Evolutionary conservation across 2,797 vertebrate species (phyloP).

Genomic region (Pristis pectinata): DNA sequence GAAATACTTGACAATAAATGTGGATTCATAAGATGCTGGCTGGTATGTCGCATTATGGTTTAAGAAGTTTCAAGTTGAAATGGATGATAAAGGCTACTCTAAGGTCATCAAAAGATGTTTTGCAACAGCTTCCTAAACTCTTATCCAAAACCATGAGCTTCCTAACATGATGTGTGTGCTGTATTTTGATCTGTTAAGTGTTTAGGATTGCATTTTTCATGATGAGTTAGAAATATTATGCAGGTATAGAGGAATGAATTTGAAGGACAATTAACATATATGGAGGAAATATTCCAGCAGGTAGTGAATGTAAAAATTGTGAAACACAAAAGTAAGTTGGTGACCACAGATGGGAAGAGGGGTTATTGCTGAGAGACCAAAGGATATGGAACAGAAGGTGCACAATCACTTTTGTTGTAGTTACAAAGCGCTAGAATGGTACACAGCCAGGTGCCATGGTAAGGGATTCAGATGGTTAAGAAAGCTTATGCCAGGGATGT

Average conservation of each 20-base stretch:
- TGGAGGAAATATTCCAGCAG: no score
- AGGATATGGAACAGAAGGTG: background rate
- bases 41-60: background rate
- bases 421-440: background rate
- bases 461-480: background rate
- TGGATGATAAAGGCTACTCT: background rate
- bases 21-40: slow-evolving; percentile 10
- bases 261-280: background rate
- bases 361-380: no score
- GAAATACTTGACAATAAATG: slow-evolving; percentile 30
- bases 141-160: background rate
- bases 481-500: background rate
- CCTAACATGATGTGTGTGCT: background rate
- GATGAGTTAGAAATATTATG: background rate
- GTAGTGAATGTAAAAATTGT: background rate
- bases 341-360: background rate
- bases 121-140: background rate
- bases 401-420: background rate
- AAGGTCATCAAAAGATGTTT: background rate
- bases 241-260: background rate
- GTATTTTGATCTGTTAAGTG: background rate
- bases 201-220: background rate
- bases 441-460: background rate
- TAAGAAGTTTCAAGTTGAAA: background rate
- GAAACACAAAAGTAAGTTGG: background rate